phyloP scores from a whole-genome alignment of 2,888 invertebrate species.

The Rhodophaea formosa region DNA sequence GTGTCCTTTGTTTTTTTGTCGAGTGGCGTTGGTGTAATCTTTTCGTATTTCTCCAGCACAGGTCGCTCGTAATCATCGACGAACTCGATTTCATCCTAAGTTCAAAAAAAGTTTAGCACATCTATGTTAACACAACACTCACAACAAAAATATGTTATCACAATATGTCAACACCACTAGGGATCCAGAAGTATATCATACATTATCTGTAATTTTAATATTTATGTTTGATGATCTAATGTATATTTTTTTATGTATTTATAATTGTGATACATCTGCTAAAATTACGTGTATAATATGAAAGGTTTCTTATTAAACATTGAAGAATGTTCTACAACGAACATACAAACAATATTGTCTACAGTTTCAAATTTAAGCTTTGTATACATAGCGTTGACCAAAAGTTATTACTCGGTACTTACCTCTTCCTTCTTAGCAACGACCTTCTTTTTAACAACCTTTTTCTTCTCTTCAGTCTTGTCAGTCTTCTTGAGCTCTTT shows the following conservation, averaged over 20 bases:
- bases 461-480: conserved; percentile 73
- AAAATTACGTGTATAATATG: not conserved
- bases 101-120: conserved; percentile 67
- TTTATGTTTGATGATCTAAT: not conserved
- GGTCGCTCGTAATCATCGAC: conserved; percentile 89
- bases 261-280: too few relatives aligned
- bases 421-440: conserved; percentile 74
- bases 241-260: not conserved
- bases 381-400: conserved; percentile 37
- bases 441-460: conserved; percentile 74
- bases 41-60: conserved; percentile 87
- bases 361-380: conserved; percentile 35
- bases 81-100: conserved; percentile 75
- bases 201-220: not conserved
- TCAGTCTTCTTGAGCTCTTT: conserved; percentile 62
- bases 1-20: conserved; percentile 75
- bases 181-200: not conserved
- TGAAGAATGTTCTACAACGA: conserved; percentile 2
- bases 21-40: conserved; percentile 76
- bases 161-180: conserved; percentile 30
- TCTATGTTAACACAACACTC: conserved; percentile 55
- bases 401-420: conserved; percentile 41
- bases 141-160: conserved; percentile 46
- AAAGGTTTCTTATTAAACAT: not conserved
- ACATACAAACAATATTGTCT: not conserved